Percentiles rank a stretch among this genome's conserved stretches.
These are phyloP conservation scores for Pemphredon lugubris DNA, from an alignment of 2,888 invertebrate species.

Conservation along the genomic window DNA sequence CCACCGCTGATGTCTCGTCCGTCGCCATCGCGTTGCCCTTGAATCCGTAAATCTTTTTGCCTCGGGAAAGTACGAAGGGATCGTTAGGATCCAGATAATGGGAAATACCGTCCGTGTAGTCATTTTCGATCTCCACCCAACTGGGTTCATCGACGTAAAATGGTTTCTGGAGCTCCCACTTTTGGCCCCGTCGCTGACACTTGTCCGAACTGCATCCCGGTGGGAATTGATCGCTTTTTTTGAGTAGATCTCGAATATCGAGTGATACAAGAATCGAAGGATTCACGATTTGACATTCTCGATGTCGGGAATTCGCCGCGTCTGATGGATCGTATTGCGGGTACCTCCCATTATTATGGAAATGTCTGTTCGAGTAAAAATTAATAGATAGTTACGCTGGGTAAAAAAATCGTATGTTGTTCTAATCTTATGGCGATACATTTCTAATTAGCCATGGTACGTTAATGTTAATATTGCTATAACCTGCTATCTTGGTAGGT, in stretches of 20 bases:
- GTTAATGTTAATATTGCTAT: too few species aligned
- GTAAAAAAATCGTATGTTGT: too few species aligned
- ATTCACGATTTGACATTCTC: neutral
- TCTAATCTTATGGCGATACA: too few species aligned
- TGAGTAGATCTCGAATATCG: constrained; percentile 6
- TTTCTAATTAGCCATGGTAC: too few species aligned
- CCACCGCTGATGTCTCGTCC: neutral
- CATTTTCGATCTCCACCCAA: constrained; percentile 59
- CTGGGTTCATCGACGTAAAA: constrained; percentile 68
- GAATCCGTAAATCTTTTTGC: constrained; percentile 47
- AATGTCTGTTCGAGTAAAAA: neutral
- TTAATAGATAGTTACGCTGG: too few species aligned
- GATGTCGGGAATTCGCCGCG: neutral
- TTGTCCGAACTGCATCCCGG: constrained; percentile 22
- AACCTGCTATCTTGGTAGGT: neutral
- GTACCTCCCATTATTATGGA: neutral
- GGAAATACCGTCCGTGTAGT: constrained; percentile 16
- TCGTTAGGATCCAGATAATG: constrained; percentile 35
- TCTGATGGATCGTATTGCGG: neutral
- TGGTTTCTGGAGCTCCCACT: constrained; percentile 59
- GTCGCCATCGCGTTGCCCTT: neutral
- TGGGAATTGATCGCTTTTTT: neutral
- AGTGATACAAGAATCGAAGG: constrained; percentile 30
- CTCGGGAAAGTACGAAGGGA: constrained; percentile 69
- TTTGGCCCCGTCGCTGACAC: constrained; percentile 38